phyloP scores from a whole-genome alignment of 2,113 vertebrate species.

The Sturnus vulgaris region DNA sequence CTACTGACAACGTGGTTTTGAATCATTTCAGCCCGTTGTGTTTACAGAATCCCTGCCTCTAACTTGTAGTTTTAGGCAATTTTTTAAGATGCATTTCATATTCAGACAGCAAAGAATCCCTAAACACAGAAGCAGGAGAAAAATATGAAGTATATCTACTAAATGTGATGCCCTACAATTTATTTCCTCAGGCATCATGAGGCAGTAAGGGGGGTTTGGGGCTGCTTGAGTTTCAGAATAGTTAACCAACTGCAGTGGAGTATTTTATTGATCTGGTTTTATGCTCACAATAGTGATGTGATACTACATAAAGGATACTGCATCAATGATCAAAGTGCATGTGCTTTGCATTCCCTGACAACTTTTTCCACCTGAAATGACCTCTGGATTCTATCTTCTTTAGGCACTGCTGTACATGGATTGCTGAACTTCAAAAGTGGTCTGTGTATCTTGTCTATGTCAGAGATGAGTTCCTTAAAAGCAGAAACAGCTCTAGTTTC shows the following conservation, averaged over 20 bases:
- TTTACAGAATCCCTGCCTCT: background rate
- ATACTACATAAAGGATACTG: background rate
- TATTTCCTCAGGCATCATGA: background rate
- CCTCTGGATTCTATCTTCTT: background rate
- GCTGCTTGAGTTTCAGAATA: background rate
- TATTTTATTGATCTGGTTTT: background rate
- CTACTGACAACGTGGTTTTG: background rate
- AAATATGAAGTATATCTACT: background rate
- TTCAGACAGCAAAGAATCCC: background rate
- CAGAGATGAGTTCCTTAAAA: slow-evolving; percentile 8
- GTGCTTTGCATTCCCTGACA: background rate
- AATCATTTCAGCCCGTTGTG: slow-evolving; percentile 23
- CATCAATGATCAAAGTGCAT: background rate
- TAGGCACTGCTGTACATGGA: background rate
- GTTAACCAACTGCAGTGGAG: background rate
- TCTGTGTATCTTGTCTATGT: background rate
- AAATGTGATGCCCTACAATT: background rate
- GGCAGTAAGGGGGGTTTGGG: background rate
- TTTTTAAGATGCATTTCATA: slow-evolving; percentile 15
- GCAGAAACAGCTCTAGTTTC: background rate
- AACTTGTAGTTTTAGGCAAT: background rate
- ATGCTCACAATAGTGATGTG: background rate
- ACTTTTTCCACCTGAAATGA: background rate
- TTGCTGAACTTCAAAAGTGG: background rate
- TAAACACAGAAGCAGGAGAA: background rate